Conservation (phyloP, 2,888 invertebrate genomes). For the Cephalotes varians region DNA sequence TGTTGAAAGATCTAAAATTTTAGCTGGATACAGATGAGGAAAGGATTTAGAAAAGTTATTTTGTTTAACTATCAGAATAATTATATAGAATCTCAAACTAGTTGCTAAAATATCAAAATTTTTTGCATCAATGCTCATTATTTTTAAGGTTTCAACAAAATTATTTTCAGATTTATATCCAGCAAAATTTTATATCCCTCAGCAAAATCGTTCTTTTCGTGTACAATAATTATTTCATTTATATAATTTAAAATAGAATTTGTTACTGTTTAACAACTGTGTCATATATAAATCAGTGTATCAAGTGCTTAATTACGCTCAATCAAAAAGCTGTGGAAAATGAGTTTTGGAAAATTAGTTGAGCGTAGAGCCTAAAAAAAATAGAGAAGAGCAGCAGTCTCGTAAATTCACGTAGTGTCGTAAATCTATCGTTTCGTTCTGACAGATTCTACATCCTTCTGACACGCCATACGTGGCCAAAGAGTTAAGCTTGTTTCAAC, state of each 20-base stretch:
- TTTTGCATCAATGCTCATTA: no score
- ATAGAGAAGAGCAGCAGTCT: background rate
- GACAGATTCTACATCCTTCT: background rate
- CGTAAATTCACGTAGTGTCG: constrained; percentile 17
- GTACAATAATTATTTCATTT: background rate
- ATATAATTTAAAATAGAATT: background rate
- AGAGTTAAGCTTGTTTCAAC: constrained; percentile 10
- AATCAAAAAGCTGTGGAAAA: background rate
- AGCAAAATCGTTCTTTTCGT: no score
- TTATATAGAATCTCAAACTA: no score
- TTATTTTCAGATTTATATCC: no score
- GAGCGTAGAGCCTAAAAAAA: background rate
- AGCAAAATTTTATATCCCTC: no score
- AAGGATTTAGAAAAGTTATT: no score
- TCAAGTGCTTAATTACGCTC: background rate
- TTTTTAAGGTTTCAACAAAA: no score
- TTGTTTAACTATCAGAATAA: no score
- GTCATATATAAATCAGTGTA: background rate
- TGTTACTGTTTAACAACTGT: background rate
- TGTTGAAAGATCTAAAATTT: no score
- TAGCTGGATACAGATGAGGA: no score
- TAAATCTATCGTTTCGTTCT: constrained; percentile 30
- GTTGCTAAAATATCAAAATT: no score
- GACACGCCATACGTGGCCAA: constrained; percentile 34
- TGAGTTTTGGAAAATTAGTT: constrained; percentile 21